Conservation (phyloP, 2,888 invertebrate species). For the Gymnocheta viridis region DNA sequence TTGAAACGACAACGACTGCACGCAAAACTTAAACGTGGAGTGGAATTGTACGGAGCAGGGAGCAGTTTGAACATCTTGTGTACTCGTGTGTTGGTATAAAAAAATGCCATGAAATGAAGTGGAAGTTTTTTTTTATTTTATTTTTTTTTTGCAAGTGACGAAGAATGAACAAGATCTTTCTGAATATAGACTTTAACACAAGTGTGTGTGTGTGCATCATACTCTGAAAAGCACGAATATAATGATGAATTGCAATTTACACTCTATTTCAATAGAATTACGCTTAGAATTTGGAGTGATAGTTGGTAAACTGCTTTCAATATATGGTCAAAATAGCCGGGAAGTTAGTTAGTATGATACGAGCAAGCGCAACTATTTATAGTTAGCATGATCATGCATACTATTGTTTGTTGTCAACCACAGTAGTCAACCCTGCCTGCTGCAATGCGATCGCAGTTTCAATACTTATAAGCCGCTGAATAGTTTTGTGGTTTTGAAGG, state of each 20-base stretch:
- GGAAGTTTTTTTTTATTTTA: constrained; percentile 1
- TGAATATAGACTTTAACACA: constrained; percentile 52
- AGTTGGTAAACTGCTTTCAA: constrained; percentile 59
- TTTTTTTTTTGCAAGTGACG: constrained; percentile 7
- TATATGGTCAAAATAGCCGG: constrained; percentile 55
- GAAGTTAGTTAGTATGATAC: constrained; percentile 16
- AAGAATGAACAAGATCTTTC: constrained; percentile 39
- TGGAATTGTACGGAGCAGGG: constrained; percentile 34
- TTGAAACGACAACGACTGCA: constrained; percentile 41
- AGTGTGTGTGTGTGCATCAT: background rate
- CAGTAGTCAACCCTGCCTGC: constrained; percentile 1
- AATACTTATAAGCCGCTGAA: background rate
- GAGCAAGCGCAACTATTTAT: constrained; percentile 12
- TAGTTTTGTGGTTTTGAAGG: background rate
- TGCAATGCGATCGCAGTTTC: background rate
- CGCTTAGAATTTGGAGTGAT: constrained; percentile 68
- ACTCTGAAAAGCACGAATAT: constrained; percentile 27
- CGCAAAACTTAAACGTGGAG: constrained; percentile 46
- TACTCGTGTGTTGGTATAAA: constrained; percentile 32
- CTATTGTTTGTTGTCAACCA: background rate
- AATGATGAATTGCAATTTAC: constrained; percentile 67
- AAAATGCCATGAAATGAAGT: constrained; percentile 52
- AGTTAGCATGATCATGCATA: constrained; percentile 26
- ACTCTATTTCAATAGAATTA: constrained; percentile 69
- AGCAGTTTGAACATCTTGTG: constrained; percentile 57